Percentiles rank a stretch among this genome's conserved stretches.
phyloP scores from a whole-genome alignment of 2,888 invertebrate genomes.

The Antitype chi region DNA sequence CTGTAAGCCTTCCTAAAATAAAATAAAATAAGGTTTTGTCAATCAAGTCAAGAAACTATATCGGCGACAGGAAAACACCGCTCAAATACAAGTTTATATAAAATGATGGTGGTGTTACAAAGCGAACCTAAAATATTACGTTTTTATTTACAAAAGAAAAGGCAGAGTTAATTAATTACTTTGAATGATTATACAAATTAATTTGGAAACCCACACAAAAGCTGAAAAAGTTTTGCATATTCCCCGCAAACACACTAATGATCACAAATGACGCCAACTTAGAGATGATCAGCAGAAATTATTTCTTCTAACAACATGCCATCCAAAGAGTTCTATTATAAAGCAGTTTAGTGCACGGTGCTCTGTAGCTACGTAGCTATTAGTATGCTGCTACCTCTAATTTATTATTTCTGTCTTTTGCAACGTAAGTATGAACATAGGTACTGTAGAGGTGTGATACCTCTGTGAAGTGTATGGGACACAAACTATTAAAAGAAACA shows the following conservation, averaged over 20 bases:
- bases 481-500: too few species aligned
- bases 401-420: conserved; percentile 6
- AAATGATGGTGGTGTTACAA: neutral
- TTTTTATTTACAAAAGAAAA: neutral
- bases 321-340: neutral
- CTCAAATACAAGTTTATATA: neutral
- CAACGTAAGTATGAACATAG: neutral
- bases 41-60: neutral
- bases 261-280: conserved; percentile 3
- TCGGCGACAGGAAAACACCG: too few species aligned
- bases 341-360: neutral
- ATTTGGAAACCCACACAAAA: conserved; percentile 1
- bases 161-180: neutral
- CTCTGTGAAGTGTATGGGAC: too few species aligned
- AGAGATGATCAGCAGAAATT: conserved; percentile 26
- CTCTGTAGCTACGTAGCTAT: neutral
- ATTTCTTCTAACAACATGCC: neutral
- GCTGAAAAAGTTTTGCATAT: neutral
- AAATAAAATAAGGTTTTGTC: neutral
- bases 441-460: too few species aligned
- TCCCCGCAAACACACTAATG: conserved; percentile 1
- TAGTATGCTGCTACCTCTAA: neutral
- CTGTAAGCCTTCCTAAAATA: too few species aligned
- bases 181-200: neutral
- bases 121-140: neutral